phyloP scores from a whole-genome alignment of 2,888 invertebrate species.

The Perizoma affinitatum region DNA sequence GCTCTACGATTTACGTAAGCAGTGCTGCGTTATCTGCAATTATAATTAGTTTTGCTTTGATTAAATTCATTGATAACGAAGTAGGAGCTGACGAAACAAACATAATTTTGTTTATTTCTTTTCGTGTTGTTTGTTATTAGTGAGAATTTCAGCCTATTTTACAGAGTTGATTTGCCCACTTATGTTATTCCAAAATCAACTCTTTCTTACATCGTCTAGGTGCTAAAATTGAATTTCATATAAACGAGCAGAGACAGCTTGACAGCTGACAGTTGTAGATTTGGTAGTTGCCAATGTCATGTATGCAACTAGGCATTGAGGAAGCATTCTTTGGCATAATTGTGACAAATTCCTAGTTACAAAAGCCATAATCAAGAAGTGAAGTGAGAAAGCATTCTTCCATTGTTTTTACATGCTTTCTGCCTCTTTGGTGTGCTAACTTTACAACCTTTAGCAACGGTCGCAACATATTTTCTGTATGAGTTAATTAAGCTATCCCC shows the following conservation, averaged over 20 bases:
- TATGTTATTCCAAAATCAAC: not conserved
- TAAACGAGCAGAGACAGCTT: not conserved
- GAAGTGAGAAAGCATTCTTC: too few species aligned
- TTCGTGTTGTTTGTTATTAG: not conserved
- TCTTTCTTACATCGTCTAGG: not conserved
- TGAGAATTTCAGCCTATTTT: not conserved
- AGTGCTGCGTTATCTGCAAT: conserved; percentile 72
- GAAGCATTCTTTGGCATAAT: too few species aligned
- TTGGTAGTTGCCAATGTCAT: too few species aligned
- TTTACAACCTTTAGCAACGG: too few species aligned
- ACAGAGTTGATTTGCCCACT: not conserved
- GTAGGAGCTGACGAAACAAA: conserved; percentile 43
- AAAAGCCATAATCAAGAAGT: too few species aligned
- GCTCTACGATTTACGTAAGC: conserved; percentile 60
- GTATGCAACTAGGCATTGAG: too few species aligned
- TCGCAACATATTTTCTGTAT: too few species aligned
- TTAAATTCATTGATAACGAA: conserved; percentile 54
- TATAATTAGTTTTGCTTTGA: conserved; percentile 68
- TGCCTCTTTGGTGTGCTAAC: too few species aligned
- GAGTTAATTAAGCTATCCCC: too few species aligned
- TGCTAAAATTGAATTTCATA: not conserved
- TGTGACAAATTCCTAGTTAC: too few species aligned
- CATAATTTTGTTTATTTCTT: conserved; percentile 32
- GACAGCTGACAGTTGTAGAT: too few species aligned
- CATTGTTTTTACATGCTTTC: too few species aligned